A percentile compares a stretch with the other conserved stretches of the same genome.
Evolutionary conservation across 2,888 invertebrate species (phyloP).

Genomic region (Drosophila ezoana): DNA sequence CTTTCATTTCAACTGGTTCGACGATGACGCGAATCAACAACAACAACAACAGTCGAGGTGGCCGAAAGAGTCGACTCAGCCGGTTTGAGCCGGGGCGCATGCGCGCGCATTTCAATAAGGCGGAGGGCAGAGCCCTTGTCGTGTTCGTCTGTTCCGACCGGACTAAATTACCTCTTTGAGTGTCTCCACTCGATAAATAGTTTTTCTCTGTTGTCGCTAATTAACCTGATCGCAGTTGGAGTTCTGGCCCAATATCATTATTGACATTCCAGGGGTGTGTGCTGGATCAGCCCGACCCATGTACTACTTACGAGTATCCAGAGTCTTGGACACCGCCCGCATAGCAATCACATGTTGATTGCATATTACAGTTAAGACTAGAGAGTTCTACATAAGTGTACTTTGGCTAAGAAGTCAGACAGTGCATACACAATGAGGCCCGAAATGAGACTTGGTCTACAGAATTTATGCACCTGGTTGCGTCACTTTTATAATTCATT

Average conservation of each 20-base stretch:
- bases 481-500: constrained; percentile 2
- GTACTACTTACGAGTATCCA: constrained; percentile 13
- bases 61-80: constrained; percentile 26
- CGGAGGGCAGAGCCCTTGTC: constrained; percentile 42
- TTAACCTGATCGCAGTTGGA: not conserved
- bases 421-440: constrained; percentile 34
- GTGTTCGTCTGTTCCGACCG: constrained; percentile 14
- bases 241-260: not conserved
- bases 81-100: constrained; percentile 62
- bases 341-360: constrained; percentile 60
- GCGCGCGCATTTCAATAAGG: constrained; percentile 75
- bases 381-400: constrained; percentile 26
- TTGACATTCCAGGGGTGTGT: constrained; percentile 27
- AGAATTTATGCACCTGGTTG: constrained; percentile 6
- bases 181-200: not conserved
- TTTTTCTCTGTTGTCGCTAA: constrained; percentile 3
- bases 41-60: constrained; percentile 10
- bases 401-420: not conserved
- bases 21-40: constrained; percentile 19
- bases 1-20: constrained; percentile 71
- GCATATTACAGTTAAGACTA: constrained; percentile 56
- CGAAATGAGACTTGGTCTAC: not conserved
- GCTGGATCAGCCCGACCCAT: not conserved
- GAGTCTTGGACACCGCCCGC: constrained; percentile 33
- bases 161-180: constrained; percentile 26